A percentile compares a stretch with the other conserved stretches of the same genome.
phyloP scores from a whole-genome alignment of 2,113 vertebrate species.

The Notechis scutatus region DNA sequence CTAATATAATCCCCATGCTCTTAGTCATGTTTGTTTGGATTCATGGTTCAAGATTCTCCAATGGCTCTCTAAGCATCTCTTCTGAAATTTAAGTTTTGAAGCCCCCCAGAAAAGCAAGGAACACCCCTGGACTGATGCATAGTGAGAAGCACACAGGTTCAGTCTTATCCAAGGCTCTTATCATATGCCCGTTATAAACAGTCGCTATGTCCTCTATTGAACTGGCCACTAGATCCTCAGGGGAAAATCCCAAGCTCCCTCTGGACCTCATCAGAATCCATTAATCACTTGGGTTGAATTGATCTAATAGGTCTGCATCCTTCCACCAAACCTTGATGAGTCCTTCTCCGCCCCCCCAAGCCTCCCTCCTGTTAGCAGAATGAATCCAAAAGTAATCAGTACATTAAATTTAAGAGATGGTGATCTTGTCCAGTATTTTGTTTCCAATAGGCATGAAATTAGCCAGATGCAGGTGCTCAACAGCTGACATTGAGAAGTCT shows the following conservation, averaged over 20 bases:
- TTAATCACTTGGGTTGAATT: neutral
- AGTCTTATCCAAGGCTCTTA: neutral
- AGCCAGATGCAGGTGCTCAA: neutral
- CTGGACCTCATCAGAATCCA: neutral
- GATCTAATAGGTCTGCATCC: neutral
- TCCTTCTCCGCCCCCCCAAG: no score
- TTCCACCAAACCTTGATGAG: neutral
- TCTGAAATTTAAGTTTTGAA: neutral
- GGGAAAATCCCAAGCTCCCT: neutral
- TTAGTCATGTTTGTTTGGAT: neutral
- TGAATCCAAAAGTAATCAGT: neutral
- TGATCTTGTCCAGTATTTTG: neutral
- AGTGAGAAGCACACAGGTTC: neutral
- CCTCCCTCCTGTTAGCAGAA: neutral
- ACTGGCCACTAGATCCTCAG: neutral
- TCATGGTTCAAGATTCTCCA: neutral
- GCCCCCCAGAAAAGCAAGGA: neutral
- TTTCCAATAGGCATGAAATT: neutral
- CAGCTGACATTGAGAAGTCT: neutral
- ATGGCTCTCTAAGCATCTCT: neutral
- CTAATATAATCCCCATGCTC: neutral
- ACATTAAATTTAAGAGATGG: neutral
- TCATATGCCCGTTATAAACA: neutral
- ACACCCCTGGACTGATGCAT: neutral
- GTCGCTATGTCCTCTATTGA: neutral